Evolutionary conservation across 2,888 invertebrate genomes (phyloP), one percentile per base, ranked within the genome.

Genomic region (Lycocerus yunnanus): DNA sequence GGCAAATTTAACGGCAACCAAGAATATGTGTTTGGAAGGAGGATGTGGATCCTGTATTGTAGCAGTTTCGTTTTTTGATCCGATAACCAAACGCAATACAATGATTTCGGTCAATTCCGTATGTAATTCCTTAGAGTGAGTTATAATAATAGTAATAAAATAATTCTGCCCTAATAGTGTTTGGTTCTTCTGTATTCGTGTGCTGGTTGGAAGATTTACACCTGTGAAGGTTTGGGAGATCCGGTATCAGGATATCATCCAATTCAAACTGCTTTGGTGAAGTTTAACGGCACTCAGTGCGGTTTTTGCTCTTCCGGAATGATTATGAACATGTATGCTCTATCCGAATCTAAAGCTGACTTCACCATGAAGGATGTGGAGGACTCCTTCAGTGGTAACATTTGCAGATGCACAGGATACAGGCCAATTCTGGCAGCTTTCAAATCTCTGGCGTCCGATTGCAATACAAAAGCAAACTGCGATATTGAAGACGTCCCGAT

Each of bases 251-350:
- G 93, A 0, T 93, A 92, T 82, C 91, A 93, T 80, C 86, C 88
- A 0, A 86, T 94, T 13, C 93, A 93, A 82, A 86, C 87, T 66
- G 85, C 88, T 0, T 84, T 93, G 15, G 91, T 91, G 0, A 86
- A 89, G 15, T 87, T 89, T 80, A 90, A 92, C 81, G 93, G 92
- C 0, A 89, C 90, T 0, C 93, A 93, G 82, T 93, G 93, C 81
- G 93, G 93, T 0, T 92, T 89, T 83, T 94, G 94, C 82, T 91
- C 91, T 16, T 91, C 94, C 0, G 94, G 93, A 9, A 94, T 93
- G 91, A 90, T 94, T 59, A 93, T 93, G 93, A 91, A 90, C 80
- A 93, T 93, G 92, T 91, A 91, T 85, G 91, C 89, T 66, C 78
- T 89, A 16, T 82, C 88, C 79, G 81, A 86, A 58, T 87, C 84